phyloP scores from a whole-genome alignment of 2,113 vertebrate species.

The Smithornis capensis region DNA sequence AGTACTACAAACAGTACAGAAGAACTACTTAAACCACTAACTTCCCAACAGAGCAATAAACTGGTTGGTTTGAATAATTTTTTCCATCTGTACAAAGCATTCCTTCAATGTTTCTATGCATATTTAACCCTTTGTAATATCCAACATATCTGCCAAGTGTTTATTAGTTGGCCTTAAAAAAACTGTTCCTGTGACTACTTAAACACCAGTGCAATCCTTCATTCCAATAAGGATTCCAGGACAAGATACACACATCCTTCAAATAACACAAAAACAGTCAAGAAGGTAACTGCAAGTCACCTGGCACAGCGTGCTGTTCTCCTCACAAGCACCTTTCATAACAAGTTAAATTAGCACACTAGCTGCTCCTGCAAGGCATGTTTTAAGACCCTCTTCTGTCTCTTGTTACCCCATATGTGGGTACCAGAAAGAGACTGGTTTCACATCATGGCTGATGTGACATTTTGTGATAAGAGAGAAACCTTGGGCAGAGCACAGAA shows the following conservation, averaged over 20 bases:
- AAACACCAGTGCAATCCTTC: neutral
- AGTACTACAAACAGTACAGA: neutral
- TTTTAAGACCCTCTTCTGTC: neutral
- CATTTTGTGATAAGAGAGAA: neutral
- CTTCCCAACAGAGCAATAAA: neutral
- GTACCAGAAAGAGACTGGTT: neutral
- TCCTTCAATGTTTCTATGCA: neutral
- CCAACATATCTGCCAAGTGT: neutral
- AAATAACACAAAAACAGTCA: neutral
- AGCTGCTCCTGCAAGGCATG: neutral
- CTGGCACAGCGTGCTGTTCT: neutral
- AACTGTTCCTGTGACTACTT: neutral
- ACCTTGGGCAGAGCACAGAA: neutral
- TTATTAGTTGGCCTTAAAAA: neutral
- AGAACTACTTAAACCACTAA: neutral
- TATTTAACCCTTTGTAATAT: neutral
- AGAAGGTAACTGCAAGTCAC: neutral
- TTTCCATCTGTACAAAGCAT: neutral
- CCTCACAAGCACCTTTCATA: neutral
- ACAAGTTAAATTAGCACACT: neutral
- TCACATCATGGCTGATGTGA: accelerated
- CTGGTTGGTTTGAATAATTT: neutral
- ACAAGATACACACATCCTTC: neutral
- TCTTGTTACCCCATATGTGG: accelerated
- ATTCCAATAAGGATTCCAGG: neutral